Evolutionary conservation across 2,888 invertebrate species (phyloP), one percentile per base, ranked within the genome.

Genomic region (Cephonodes hylas): DNA sequence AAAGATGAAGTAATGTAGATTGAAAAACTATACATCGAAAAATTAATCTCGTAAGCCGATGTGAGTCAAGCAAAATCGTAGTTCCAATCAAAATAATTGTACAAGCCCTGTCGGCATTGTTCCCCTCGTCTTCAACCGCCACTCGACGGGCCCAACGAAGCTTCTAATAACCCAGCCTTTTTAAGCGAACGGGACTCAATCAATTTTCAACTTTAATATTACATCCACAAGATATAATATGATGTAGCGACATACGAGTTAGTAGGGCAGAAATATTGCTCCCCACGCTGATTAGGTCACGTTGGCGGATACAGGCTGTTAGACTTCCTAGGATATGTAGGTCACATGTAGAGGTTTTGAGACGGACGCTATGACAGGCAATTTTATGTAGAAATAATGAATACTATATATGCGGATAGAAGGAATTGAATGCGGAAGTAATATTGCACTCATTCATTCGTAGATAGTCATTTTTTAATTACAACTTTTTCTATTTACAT

Each of bases 261-360:
- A 78, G 63, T 76, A 61, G 72, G 66, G 76, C 70, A 67, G 69
- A 70, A 73, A 75, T 73, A 65, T 71, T 60, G 64, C 63, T 64
- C 60, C 44, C 76, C 71, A 74, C 76, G 74, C 73, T 75, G 77
- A 72, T 73, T 77, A 70, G 70, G 69, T 72, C 59, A 46, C 56
- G 65, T 70, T 56, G 31, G 61, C 63, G 64, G 69, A 66, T 69
- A 45, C 59, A 70, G 68, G 68, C 58, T 61, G 62, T 63, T 65
- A 64, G 63, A 59, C 59, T 61, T 66, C 64, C 42, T 31, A 60
- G 56, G 59, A 77, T 53, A 53, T 74, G 60, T 74, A 71, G 75
- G 73, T 76, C 73, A 70, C 53, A 46, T 58, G 20, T 63, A 59
- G 60, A 60, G 53, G 60, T 38, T 45, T 42, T 20, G 18, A 42